A percentile compares a stretch with the other conserved stretches of the same genome.
phyloP scores from a whole-genome alignment of 2,113 vertebrate species.

The Sula dactylatra region DNA sequence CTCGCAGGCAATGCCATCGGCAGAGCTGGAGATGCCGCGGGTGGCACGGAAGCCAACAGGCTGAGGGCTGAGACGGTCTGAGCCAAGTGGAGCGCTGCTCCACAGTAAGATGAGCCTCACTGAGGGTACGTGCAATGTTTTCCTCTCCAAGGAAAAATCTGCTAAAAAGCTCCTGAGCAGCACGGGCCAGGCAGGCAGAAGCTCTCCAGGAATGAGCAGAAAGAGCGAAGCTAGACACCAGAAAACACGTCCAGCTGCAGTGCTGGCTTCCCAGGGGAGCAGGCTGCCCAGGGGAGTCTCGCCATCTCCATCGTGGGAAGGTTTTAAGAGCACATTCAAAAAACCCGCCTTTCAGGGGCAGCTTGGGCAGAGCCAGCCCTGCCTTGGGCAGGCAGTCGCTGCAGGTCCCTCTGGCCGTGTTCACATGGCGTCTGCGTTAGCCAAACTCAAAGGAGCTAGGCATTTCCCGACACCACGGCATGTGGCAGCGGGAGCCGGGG shows the following conservation, averaged over 20 bases:
- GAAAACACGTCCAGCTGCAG: background rate
- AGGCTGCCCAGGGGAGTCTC: background rate
- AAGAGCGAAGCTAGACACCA: background rate
- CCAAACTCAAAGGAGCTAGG: background rate
- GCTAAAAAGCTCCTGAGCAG: background rate
- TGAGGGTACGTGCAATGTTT: background rate
- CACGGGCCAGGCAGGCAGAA: background rate
- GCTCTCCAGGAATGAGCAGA: background rate
- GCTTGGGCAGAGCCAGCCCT: background rate
- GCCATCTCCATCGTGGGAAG: background rate
- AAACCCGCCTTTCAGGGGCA: background rate
- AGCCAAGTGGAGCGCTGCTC: background rate
- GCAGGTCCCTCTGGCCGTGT: background rate
- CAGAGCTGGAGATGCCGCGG: background rate
- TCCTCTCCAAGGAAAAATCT: background rate
- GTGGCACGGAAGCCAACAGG: background rate
- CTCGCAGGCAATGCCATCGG: background rate
- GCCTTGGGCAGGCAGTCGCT: background rate
- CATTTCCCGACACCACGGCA: background rate
- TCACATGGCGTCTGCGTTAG: fast-evolving
- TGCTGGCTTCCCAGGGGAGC: fast-evolving
- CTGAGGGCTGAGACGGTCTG: background rate
- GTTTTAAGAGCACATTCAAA: background rate
- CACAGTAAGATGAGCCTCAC: fast-evolving
- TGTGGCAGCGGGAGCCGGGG: background rate